phyloP scores from a whole-genome alignment of 2,113 vertebrate species.

The Oceanodroma tethys region DNA sequence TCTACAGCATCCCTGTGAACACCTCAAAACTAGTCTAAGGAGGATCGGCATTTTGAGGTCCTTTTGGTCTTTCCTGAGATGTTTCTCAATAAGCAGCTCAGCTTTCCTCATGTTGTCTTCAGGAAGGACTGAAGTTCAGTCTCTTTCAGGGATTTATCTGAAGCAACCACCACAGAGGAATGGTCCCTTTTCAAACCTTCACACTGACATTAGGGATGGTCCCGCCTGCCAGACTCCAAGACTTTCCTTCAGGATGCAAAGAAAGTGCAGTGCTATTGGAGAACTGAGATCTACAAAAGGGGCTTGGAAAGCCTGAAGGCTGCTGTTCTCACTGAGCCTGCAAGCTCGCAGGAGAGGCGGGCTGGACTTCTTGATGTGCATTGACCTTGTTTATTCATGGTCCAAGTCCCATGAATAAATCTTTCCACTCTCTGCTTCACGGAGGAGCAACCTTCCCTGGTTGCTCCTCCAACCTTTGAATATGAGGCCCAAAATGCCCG shows the following conservation, averaged over 20 bases:
- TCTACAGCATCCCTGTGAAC: background rate
- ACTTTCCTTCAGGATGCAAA: background rate
- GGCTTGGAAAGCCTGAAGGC: background rate
- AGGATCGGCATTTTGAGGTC: background rate
- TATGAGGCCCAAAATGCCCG: background rate
- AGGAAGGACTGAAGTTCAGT: background rate
- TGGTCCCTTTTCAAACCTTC: background rate
- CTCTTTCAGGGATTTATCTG: background rate
- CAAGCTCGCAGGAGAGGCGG: background rate
- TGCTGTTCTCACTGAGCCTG: background rate
- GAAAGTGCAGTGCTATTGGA: accelerated
- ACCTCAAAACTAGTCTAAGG: background rate
- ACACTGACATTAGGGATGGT: background rate
- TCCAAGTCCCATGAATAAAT: background rate
- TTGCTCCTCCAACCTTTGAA: background rate
- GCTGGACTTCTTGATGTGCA: background rate
- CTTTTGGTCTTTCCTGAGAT: background rate
- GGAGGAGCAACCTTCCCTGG: background rate
- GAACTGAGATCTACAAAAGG: background rate
- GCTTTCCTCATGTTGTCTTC: background rate
- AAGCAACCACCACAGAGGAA: background rate
- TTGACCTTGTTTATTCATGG: background rate
- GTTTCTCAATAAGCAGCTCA: background rate
- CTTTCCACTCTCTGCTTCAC: background rate
- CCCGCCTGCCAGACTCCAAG: background rate